These are phyloP conservation scores for Erannis defoliaria DNA, from an alignment of 2,888 invertebrate species.

Conservation along the genomic window DNA sequence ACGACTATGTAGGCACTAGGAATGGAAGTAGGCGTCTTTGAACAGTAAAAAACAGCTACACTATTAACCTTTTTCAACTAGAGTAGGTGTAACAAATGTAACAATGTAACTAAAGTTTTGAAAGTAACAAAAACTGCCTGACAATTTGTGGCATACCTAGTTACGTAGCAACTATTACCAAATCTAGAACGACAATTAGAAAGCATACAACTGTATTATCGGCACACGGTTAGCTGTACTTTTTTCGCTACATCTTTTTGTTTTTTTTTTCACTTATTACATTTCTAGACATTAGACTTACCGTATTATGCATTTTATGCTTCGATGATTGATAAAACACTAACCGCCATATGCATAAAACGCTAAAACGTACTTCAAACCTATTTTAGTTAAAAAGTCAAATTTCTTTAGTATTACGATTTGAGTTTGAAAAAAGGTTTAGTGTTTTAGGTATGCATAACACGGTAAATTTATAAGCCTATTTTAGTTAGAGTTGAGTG, in stretches of 20 bases:
- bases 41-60: conserved; percentile 6
- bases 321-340: no score
- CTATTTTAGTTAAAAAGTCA: no score
- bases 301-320: no score
- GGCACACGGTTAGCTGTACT: background rate
- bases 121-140: conserved; percentile 16
- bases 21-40: conserved; percentile 9
- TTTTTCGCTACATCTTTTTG: conserved; percentile 18
- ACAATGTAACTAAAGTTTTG: conserved; percentile 3
- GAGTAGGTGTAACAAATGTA: conserved; percentile 24
- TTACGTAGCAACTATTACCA: conserved; percentile 18
- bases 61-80: conserved; percentile 17
- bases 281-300: no score
- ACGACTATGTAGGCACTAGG: conserved; percentile 1
- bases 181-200: conserved; percentile 36
- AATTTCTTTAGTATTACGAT: no score
- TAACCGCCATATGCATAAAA: no score
- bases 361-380: no score
- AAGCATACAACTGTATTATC: conserved; percentile 33
- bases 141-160: conserved; percentile 29
- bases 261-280: background rate
- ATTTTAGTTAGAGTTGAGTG: no score
- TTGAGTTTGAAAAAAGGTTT: no score
- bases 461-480: no score
- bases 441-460: no score